Percentiles rank a stretch among this genome's conserved stretches.
Conservation (phyloP, 2,113 vertebrate species). For the Erpornis zantholeuca region DNA sequence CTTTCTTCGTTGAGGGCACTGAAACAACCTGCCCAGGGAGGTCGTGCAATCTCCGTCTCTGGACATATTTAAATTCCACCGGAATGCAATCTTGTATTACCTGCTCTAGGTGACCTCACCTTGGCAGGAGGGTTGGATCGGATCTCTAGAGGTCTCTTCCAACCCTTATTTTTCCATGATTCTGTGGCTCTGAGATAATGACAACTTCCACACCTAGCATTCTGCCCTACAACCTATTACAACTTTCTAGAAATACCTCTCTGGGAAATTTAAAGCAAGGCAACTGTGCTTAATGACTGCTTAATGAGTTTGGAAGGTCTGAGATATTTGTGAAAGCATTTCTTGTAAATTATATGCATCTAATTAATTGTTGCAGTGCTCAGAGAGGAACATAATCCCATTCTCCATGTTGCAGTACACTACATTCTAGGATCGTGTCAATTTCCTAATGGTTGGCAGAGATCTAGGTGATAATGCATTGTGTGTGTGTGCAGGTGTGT, state of each 20-base stretch:
- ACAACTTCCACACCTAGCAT: not conserved
- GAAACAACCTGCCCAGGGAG: not conserved
- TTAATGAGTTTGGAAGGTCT: not conserved
- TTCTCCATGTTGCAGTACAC: not conserved
- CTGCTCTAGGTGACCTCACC: accelerated
- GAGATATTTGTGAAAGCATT: not conserved
- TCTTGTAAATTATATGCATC: not conserved
- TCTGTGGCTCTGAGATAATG: not conserved
- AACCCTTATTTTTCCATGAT: no score
- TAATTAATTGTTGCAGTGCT: not conserved
- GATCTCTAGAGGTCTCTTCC: not conserved
- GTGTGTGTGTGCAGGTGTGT: accelerated
- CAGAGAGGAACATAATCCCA: not conserved
- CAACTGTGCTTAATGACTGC: not conserved
- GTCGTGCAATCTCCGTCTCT: not conserved
- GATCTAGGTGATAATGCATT: not conserved
- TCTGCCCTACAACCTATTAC: not conserved
- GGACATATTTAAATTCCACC: not conserved
- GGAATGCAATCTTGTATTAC: not conserved
- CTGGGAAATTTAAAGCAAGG: not conserved
- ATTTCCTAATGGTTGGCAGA: not conserved
- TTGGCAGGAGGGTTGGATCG: no score
- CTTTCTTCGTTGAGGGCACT: not conserved
- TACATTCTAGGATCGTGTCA: not conserved
- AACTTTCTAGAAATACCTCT: not conserved